Evolutionary conservation across 2,113 vertebrate species (phyloP), one percentile per base, ranked within the genome.

Genomic region (Dasyornis broadbenti): DNA sequence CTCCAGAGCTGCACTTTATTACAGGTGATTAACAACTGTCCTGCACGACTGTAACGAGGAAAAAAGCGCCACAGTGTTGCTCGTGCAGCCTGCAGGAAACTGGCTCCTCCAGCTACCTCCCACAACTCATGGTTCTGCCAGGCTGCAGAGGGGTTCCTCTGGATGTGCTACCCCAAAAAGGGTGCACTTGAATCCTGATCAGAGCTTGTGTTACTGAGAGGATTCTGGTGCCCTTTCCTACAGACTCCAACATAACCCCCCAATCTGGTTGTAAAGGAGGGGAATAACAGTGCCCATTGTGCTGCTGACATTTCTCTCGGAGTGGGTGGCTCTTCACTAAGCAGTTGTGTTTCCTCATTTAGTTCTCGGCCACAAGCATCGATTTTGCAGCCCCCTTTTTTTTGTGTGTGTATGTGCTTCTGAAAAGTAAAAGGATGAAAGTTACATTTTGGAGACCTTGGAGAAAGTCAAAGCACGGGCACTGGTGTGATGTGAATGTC

Each of bases 231-330:
- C 69, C 81, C 60, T 95, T 95, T 95, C 47, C 81, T 89, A 14
- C 19, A 37, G 89, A 12, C 40, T 85, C 54, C 16, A 57, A 44
- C 80, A 65, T 4, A 61, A 95, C 22, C 57, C 76, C 80, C 83
- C 89, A 68, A 3, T 53, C 57, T 61, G 81, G 49, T 17, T 57
- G 65, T 86, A 87, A 85, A 95, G 61, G 77, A 79, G 73, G 1
- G 2, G 57, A 89, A 96, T 91, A 97, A 95, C 72, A 49, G 77
- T 1, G 14, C 21, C 81, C 94, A 72, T 96, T 96, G 91, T 96
- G 73, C 44, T 27, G 3, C 81, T 95, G 95, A 92, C 94, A 94
- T 96, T 95, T 94, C 95, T 89, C 81, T 91, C 8, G 0, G 70
- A 91, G 89, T 77, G 73, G 91, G 83, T 91, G 91, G 83, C 83